phyloP scores from a whole-genome alignment of 1,140 invertebrate genomes.

The Dufourea novaeangliae region DNA sequence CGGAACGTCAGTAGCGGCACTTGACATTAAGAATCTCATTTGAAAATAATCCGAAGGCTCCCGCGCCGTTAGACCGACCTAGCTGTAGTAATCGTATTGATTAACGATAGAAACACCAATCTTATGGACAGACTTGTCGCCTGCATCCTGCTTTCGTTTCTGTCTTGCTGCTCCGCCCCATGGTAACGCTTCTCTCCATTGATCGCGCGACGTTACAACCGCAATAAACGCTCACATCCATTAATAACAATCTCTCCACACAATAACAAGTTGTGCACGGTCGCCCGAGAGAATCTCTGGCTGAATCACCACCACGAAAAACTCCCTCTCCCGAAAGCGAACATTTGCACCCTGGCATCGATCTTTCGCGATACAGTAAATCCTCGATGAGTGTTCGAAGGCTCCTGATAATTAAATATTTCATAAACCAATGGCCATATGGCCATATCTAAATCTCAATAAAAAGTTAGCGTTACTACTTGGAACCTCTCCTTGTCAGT shows the following conservation, averaged over 20 bases:
- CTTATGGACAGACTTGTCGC: neutral
- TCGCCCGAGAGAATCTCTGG: neutral
- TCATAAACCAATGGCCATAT: too few relatives aligned
- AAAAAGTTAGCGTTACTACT: too few relatives aligned
- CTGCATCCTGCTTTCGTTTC: conserved; percentile 14
- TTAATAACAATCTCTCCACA: conserved; percentile 17
- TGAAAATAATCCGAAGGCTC: neutral
- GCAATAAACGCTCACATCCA: neutral
- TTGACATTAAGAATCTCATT: neutral
- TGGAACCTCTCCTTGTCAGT: too few relatives aligned
- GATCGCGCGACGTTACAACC: neutral
- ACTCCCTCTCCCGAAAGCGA: neutral
- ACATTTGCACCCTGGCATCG: neutral
- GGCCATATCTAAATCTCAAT: too few relatives aligned
- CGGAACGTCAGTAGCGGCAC: neutral
- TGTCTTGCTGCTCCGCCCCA: conserved; percentile 6
- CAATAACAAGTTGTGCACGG: conserved; percentile 27
- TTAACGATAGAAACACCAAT: too few relatives aligned
- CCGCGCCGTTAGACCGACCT: neutral
- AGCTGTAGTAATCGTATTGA: neutral
- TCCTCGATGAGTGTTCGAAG: too few relatives aligned
- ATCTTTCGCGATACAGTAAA: neutral
- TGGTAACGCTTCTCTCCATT: neutral
- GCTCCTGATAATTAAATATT: neutral
- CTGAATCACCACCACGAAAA: neutral